Evolutionary conservation across 92 coral and sea anemone genomes (phyloP).

Genomic region (Desmophyllum pertusum): DNA sequence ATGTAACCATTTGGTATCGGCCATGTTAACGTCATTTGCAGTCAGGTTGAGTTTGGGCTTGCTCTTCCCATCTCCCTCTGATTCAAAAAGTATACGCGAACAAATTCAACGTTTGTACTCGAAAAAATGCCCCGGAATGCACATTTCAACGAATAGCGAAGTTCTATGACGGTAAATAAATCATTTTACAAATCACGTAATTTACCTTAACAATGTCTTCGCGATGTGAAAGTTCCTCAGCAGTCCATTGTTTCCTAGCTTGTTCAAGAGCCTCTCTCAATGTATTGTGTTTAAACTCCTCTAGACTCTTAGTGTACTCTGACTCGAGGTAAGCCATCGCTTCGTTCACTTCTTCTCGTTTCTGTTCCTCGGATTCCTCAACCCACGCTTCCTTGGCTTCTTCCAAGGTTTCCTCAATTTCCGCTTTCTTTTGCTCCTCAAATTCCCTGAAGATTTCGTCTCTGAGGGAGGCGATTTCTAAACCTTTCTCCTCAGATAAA

Average conservation of each 20-base stretch:
- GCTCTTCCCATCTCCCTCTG: too few species aligned
- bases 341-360: conserved; percentile 80
- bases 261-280: conserved; percentile 77
- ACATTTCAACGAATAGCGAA: neutral
- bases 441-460: conserved; percentile 76
- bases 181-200: neutral
- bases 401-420: conserved; percentile 69
- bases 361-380: conserved; percentile 69
- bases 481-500: conserved; percentile 15
- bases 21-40: too few species aligned
- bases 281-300: conserved; percentile 93
- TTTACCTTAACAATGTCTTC: conserved; percentile 71
- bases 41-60: too few species aligned
- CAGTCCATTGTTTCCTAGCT: conserved; percentile 83
- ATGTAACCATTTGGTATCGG: too few species aligned
- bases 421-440: conserved; percentile 75
- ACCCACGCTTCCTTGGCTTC: conserved; percentile 71
- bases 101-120: too few species aligned
- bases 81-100: too few species aligned
- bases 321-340: conserved; percentile 85
- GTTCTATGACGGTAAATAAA: neutral
- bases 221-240: conserved; percentile 67
- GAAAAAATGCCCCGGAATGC: neutral
- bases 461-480: conserved; percentile 58
- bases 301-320: conserved; percentile 86